Evolutionary conservation across 2,113 vertebrate species (phyloP).

Genomic region (Amblyornis subalaris): DNA sequence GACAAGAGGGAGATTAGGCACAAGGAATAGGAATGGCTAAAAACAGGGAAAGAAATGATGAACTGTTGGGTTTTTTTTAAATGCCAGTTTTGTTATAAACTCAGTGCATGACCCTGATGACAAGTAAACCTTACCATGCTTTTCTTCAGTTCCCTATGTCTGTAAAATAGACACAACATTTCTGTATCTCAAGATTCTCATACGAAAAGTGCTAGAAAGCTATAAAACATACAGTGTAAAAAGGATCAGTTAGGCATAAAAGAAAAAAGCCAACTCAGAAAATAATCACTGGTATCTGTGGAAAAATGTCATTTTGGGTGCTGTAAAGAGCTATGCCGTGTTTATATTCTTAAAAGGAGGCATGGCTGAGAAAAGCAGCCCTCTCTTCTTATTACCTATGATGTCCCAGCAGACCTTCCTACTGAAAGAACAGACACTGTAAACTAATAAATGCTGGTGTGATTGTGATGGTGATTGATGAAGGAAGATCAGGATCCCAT

Average conservation of each 20-base stretch:
- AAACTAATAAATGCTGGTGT: not conserved
- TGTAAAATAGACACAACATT: not conserved
- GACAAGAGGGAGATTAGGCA: not conserved
- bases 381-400: not conserved
- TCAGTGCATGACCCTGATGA: not conserved
- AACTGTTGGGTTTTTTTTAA: not conserved
- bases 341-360: not conserved
- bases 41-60: not conserved
- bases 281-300: not conserved
- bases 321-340: not conserved
- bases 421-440: not conserved
- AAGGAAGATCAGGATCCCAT: not conserved
- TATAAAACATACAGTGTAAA: not conserved
- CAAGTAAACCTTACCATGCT: not conserved
- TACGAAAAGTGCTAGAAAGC: not conserved
- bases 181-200: not conserved
- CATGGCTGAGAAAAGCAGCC: not conserved
- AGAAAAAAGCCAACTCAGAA: not conserved
- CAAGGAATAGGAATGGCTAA: not conserved
- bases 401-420: not conserved
- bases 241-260: not conserved
- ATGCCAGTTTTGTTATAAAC: not conserved
- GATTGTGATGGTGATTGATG: not conserved
- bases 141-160: not conserved
- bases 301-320: not conserved